Percentiles rank a stretch among this genome's conserved stretches.
Conservation (phyloP, 2,888 invertebrate species). For the Hofmannophila pseudospretella region DNA sequence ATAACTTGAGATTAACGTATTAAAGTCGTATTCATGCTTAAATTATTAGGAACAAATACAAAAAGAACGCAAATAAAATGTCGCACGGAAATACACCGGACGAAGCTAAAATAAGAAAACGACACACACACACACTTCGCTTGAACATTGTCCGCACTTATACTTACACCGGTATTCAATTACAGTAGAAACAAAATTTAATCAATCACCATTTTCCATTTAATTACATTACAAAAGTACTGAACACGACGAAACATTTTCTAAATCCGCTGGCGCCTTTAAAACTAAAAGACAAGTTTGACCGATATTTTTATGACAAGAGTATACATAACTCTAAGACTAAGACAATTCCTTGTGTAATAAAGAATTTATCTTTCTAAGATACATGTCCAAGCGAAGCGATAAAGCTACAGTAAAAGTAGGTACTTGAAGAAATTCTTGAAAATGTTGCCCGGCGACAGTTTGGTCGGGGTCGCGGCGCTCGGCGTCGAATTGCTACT, state of each 20-base stretch:
- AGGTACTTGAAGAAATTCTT: conserved; percentile 98
- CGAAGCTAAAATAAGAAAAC: conserved; percentile 28
- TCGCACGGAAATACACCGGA: conserved; percentile 30
- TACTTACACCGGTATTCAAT: too few species aligned
- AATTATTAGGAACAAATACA: conserved; percentile 12
- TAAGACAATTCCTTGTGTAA: too few species aligned
- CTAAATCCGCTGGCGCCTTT: too few species aligned
- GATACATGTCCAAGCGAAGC: conserved; percentile 40
- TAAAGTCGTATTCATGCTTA: not conserved
- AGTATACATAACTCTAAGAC: too few species aligned
- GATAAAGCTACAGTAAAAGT: conserved; percentile 28
- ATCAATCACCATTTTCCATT: too few species aligned
- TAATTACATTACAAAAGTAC: too few species aligned
- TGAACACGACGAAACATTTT: too few species aligned
- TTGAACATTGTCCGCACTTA: conserved; percentile 32
- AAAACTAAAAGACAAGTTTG: too few species aligned
- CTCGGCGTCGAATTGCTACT: conserved; percentile 67
- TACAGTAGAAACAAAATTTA: too few species aligned
- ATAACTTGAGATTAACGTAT: not conserved
- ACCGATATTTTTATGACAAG: too few species aligned
- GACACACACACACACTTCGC: conserved; percentile 28
- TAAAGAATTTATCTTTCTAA: too few species aligned
- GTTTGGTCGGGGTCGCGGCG: conserved; percentile 81
- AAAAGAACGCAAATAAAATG: conserved; percentile 16
- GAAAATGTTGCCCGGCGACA: conserved; percentile 93